A percentile compares a stretch with the other conserved stretches of the same genome.
Evolutionary conservation across 2,113 vertebrate species (phyloP).

Genomic region (Actenoides lindsayi): DNA sequence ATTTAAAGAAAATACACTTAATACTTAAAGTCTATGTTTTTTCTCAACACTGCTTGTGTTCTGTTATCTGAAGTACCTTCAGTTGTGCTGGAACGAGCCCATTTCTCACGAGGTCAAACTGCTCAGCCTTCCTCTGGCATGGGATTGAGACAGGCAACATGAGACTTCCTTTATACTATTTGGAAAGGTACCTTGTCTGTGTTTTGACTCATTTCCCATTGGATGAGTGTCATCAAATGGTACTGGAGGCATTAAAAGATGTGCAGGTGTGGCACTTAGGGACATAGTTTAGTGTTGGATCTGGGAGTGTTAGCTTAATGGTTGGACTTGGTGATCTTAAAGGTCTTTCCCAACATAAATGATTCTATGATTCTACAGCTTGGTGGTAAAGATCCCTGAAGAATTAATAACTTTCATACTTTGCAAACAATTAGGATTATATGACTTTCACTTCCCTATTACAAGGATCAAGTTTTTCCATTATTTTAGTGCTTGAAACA

Average conservation of each 20-base stretch:
- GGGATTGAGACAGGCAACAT: neutral
- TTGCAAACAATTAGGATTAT: neutral
- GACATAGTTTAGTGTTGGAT: too few species aligned
- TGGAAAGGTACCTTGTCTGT: neutral
- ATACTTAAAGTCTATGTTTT: neutral
- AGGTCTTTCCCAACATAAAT: too few species aligned
- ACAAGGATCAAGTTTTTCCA: neutral
- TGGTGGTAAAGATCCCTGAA: neutral
- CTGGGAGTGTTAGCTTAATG: too few species aligned
- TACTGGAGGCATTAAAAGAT: too few species aligned
- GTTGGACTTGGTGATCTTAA: too few species aligned
- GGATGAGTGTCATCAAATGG: neutral
- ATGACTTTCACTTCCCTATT: neutral
- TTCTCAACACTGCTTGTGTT: neutral
- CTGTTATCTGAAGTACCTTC: neutral
- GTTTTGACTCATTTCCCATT: accelerated
- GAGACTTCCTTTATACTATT: neutral
- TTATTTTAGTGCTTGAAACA: neutral
- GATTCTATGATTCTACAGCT: neutral
- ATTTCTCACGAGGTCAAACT: neutral
- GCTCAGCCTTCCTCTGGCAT: accelerated
- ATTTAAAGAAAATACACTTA: neutral
- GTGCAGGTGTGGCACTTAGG: too few species aligned
- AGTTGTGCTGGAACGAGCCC: neutral
- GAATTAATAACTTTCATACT: neutral